Conservation (phyloP, 2,113 vertebrate species). For the Zosterops borbonicus region DNA sequence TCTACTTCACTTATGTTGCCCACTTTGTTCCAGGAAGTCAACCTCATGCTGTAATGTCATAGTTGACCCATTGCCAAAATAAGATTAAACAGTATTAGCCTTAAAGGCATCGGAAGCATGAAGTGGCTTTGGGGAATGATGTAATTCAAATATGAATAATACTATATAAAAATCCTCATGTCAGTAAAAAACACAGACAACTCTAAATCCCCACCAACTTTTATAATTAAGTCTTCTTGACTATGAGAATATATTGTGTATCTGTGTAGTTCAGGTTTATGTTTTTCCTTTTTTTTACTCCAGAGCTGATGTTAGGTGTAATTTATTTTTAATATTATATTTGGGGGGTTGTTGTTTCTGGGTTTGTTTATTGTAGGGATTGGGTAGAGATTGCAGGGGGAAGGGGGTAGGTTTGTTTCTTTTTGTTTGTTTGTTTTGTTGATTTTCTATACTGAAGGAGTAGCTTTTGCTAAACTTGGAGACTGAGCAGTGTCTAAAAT, state of each 20-base stretch:
- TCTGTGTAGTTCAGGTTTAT: background rate
- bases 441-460: background rate
- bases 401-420: fast-evolving
- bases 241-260: background rate
- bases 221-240: background rate
- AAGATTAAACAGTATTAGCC: background rate
- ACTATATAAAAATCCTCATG: background rate
- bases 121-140: background rate
- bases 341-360: background rate
- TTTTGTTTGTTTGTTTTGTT: background rate
- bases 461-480: background rate
- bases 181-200: background rate
- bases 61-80: background rate
- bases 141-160: background rate
- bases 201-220: background rate
- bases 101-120: background rate
- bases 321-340: background rate
- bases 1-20: background rate
- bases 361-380: background rate
- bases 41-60: background rate
- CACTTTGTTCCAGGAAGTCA: background rate
- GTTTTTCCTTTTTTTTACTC: background rate
- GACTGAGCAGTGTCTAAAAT: too few species aligned
- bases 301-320: background rate
- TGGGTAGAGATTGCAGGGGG: fast-evolving